Percentiles rank a stretch among this genome's conserved stretches.
phyloP scores from a whole-genome alignment of 1,140 invertebrate genomes.

The Drosophila persimilis region DNA sequence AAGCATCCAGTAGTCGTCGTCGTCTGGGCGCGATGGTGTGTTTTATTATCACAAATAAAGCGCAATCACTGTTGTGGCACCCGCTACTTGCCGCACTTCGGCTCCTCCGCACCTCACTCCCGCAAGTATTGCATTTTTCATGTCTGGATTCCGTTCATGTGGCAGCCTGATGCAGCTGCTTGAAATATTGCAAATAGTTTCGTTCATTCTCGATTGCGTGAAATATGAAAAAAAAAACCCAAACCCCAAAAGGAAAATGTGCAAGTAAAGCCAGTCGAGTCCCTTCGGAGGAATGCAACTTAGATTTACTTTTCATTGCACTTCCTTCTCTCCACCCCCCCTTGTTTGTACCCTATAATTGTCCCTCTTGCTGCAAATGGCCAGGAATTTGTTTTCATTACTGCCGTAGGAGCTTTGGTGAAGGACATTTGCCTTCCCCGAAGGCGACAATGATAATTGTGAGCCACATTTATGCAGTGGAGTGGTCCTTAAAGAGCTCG shows the following conservation, averaged over 20 bases:
- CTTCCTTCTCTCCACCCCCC: constrained; percentile 16
- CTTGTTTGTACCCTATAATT: constrained; percentile 45
- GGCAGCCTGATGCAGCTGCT: constrained; percentile 57
- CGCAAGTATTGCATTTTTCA: constrained; percentile 48
- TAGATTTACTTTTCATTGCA: constrained; percentile 50
- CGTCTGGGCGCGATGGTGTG: constrained; percentile 71
- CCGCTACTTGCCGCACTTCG: constrained; percentile 47
- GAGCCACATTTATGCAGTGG: constrained; percentile 60
- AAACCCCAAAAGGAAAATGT: constrained; percentile 27
- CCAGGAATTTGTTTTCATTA: constrained; percentile 68
- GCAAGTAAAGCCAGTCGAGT: constrained; percentile 14
- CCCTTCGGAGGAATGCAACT: constrained; percentile 27
- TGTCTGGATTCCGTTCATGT: constrained; percentile 71
- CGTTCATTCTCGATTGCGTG: constrained; percentile 75
- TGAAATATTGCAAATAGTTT: constrained; percentile 82
- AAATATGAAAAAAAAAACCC: constrained; percentile 60
- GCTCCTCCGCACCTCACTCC: constrained; percentile 11
- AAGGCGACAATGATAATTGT: constrained; percentile 59
- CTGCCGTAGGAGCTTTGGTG: constrained; percentile 34
- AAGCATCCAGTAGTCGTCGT: constrained; percentile 27
- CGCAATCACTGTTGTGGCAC: constrained; percentile 81
- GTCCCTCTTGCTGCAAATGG: constrained; percentile 39
- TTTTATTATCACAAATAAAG: constrained; percentile 83
- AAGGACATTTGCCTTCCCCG: constrained; percentile 3
- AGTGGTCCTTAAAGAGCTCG: constrained; percentile 14